Conservation (phyloP, 2,797 vertebrate species). For the Balearica regulorum region DNA sequence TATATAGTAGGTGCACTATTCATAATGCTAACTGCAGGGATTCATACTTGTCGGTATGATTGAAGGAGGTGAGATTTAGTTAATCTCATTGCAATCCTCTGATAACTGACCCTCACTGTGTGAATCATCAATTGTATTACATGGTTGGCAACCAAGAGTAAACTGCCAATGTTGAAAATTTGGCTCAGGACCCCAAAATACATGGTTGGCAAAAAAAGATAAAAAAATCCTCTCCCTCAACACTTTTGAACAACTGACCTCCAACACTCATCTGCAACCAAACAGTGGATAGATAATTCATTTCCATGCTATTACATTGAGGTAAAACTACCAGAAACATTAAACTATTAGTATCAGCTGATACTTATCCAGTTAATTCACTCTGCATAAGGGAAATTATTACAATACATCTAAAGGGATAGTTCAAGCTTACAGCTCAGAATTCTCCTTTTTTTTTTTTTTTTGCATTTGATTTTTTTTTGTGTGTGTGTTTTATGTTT, state of each 20-base stretch:
- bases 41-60: neutral
- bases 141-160: slow-evolving; percentile 42
- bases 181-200: slow-evolving; percentile 45
- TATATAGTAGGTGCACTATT: neutral
- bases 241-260: slow-evolving; percentile 39
- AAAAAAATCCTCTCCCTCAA: neutral
- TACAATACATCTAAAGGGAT: slow-evolving; percentile 74
- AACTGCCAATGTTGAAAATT: neutral
- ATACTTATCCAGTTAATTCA: slow-evolving; percentile 72
- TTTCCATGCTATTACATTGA: slow-evolving; percentile 78
- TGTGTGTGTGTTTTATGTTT: slow-evolving; percentile 34
- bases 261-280: slow-evolving; percentile 58
- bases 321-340: slow-evolving; percentile 72
- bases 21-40: neutral
- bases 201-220: slow-evolving; percentile 15
- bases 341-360: slow-evolving; percentile 68
- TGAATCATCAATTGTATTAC: slow-evolving; percentile 1
- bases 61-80: slow-evolving; percentile 11
- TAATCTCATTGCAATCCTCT: slow-evolving; percentile 1
- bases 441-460: slow-evolving; percentile 33
- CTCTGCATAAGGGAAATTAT: slow-evolving; percentile 64
- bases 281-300: slow-evolving; percentile 66
- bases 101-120: neutral
- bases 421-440: slow-evolving; percentile 77
- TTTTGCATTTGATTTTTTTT: slow-evolving; percentile 54